Conservation (phyloP, 2,888 invertebrate species). For the Tortricodes alternella region DNA sequence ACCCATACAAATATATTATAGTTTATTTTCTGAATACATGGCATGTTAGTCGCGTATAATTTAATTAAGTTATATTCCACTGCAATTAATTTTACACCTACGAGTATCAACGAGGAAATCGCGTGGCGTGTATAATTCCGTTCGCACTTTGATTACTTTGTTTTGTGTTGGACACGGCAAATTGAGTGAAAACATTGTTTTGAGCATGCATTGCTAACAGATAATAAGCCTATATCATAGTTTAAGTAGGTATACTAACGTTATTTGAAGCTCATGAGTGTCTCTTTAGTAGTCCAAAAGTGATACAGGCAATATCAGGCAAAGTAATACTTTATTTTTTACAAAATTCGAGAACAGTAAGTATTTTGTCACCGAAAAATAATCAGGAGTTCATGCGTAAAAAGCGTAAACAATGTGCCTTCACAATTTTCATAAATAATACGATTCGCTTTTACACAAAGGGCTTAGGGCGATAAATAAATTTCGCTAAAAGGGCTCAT, state of each 20-base stretch:
- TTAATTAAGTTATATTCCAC: not conserved
- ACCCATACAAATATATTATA: no score
- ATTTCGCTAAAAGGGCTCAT: slow-evolving; percentile 26
- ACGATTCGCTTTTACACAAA: slow-evolving; percentile 16
- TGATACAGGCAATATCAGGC: no score
- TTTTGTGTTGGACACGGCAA: slow-evolving; percentile 14
- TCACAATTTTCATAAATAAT: slow-evolving; percentile 1
- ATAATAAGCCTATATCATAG: not conserved
- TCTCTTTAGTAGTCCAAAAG: no score
- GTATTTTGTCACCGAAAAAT: no score
- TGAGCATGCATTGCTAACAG: not conserved
- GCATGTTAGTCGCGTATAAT: not conserved
- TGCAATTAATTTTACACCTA: slow-evolving; percentile 14
- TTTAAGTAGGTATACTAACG: not conserved
- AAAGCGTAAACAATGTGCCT: not conserved
- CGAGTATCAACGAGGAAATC: slow-evolving; percentile 30
- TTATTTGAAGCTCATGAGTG: no score
- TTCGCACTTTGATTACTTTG: slow-evolving; percentile 21
- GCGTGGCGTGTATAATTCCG: slow-evolving; percentile 24
- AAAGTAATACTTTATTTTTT: no score
- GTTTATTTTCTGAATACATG: not conserved
- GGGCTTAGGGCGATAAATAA: slow-evolving; percentile 27
- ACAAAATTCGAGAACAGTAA: no score
- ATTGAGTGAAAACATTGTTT: not conserved
- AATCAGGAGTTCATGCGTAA: not conserved